Base-by-base conservation (phyloP, 2,888 invertebrate genomes). In the Lasioglossum marginatum region DNA sequence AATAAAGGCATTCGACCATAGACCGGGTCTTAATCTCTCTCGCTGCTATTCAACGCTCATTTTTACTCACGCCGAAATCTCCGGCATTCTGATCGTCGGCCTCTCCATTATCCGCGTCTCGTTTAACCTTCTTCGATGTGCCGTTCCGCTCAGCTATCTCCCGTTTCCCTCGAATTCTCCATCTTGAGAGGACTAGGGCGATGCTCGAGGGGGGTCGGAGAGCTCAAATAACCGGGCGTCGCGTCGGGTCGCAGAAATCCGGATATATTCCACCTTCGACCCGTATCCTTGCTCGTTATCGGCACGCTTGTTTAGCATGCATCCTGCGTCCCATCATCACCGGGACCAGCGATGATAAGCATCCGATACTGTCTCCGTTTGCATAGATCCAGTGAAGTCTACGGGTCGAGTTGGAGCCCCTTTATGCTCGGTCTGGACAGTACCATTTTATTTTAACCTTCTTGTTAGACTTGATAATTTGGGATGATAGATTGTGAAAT, bases 211-310 rank as follows among this genome's bases (percentile, higher is more conserved):
- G 43, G 68, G 31, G 6, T 34, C 23, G 4, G 40, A 52, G 19
- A 80, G 34, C 8, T 37, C 52, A 66, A 82, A 83, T 75, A 77
- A 82, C 60, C n/a, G 23, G 27, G 60, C 77, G 45, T 19, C 8
- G 48, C 77, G 45, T 23, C 12, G 78, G 57, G 72, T 45, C 79
- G 68, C 77, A 52, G 86, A 87, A 77, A 87, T 87, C 74, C 79
- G 77, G 81, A 74, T 73, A 76, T 74, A 72, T 76, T 66, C 48
- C 70, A 78, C 14, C 81, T 76, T 68, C 77, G 45, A 43, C 60
- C 60, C 23, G 48, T 45, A 71, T 77, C 81, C 77, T 60, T 37
- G 48, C 83, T 87, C 77, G 81, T 87, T 88, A 88, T 85, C 87
- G 81, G n/a, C 60, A 48, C 63, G 76, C 81, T 85, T 66, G 80